A percentile compares a stretch with the other conserved stretches of the same genome.
Evolutionary conservation across 2,113 vertebrate genomes (phyloP).

Genomic region (Philantomba maxwellii): DNA sequence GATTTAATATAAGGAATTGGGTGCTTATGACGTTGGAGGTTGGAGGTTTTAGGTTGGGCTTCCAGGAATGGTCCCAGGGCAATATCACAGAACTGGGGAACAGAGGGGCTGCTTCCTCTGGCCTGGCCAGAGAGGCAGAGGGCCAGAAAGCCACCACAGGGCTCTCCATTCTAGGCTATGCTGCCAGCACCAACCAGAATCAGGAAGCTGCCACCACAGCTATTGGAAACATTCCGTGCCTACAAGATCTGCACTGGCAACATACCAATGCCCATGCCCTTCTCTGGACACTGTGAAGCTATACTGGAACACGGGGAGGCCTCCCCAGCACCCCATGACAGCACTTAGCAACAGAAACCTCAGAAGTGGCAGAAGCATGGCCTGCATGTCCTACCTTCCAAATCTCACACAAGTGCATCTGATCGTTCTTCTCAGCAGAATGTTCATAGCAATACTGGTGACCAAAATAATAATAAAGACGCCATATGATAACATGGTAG

Average conservation of each 20-base stretch:
- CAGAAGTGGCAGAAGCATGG: not conserved
- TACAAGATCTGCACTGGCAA: not conserved
- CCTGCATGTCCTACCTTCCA: not conserved
- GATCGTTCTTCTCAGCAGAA: not conserved
- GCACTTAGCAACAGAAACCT: not conserved
- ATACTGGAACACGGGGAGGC: not conserved
- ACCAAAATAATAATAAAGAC: not conserved
- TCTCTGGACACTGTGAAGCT: not conserved
- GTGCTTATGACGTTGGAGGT: not conserved
- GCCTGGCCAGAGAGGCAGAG: not conserved
- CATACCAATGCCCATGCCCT: not conserved
- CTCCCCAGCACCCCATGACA: not conserved
- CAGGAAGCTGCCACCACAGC: rapidly evolving
- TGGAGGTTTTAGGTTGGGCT: not conserved
- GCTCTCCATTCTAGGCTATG: not conserved
- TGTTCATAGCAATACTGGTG: not conserved
- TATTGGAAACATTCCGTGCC: not conserved
- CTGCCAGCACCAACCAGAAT: not conserved
- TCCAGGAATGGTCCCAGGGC: not conserved
- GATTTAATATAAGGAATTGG: not conserved
- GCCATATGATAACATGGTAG: not conserved
- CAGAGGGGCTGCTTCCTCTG: not conserved
- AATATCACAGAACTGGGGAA: not conserved
- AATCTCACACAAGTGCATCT: not conserved
- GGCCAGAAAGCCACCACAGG: not conserved